Percentiles rank a stretch among this genome's conserved stretches.
phyloP scores from a whole-genome alignment of 92 coral and sea anemone genomes.

The Bergia puertoricense region DNA sequence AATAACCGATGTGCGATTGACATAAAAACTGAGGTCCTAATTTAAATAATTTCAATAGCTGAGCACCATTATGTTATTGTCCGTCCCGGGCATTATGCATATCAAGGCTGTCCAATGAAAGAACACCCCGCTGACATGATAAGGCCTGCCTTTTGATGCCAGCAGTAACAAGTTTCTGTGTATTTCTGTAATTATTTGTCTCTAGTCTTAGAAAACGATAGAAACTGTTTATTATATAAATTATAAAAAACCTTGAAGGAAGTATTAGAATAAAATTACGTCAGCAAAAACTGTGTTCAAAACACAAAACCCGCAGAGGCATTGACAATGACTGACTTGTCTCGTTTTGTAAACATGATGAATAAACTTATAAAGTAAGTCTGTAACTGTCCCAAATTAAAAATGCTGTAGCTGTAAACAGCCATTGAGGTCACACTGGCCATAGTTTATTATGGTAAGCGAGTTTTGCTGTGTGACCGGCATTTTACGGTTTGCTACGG shows the following conservation, averaged over 20 bases:
- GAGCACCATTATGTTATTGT: slow-evolving; percentile 13
- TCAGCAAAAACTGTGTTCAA: neutral
- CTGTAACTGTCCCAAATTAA: too few species aligned
- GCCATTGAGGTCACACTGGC: too few species aligned
- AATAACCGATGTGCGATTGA: slow-evolving; percentile 15
- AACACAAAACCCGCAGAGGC: too few species aligned
- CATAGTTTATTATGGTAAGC: too few species aligned
- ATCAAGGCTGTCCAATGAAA: slow-evolving; percentile 20
- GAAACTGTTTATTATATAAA: neutral
- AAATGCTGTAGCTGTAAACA: too few species aligned
- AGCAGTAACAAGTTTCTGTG: neutral
- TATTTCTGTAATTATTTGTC: neutral
- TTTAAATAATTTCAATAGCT: slow-evolving; percentile 42
- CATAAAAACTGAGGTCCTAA: slow-evolving; percentile 24
- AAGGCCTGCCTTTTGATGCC: neutral
- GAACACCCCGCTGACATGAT: neutral
- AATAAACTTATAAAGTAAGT: too few species aligned
- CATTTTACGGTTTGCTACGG: too few species aligned
- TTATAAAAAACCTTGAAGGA: neutral
- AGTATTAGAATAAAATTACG: too few species aligned
- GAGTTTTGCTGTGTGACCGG: too few species aligned
- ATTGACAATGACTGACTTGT: too few species aligned
- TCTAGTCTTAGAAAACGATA: neutral
- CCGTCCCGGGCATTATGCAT: neutral
- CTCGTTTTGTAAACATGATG: too few species aligned